A percentile compares a stretch with the other conserved stretches of the same genome.
Conservation (phyloP, 1,140 invertebrate species). For the Meloidogyne floridensis region DNA sequence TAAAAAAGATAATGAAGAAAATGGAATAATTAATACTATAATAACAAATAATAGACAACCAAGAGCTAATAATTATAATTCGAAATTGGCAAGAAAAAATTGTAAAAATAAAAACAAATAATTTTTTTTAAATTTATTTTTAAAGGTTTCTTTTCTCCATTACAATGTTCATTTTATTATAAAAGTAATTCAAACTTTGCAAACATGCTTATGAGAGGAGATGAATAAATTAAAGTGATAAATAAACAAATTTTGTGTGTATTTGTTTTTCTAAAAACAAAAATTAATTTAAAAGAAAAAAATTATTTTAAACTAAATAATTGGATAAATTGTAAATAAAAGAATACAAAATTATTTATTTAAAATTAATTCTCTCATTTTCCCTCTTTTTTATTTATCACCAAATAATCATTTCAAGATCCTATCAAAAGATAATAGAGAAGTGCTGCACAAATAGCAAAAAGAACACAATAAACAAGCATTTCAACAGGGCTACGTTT, state of each 20-base stretch:
- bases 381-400: neutral
- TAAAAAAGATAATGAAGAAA: neutral
- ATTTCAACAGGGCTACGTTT: conserved; percentile 40
- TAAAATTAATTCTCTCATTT: neutral
- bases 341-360: no score
- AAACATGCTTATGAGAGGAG: neutral
- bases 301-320: no score
- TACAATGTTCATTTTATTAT: conserved; percentile 41
- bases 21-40: neutral
- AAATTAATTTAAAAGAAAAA: no score
- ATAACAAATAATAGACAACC: neutral
- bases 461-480: conserved; percentile 47
- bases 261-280: no score
- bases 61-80: neutral
- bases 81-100: neutral
- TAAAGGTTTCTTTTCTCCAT: conserved; percentile 37
- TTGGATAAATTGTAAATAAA: no score
- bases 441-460: conserved; percentile 51
- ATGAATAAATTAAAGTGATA: conserved; percentile 4
- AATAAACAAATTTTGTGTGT: neutral
- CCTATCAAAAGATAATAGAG: conserved; percentile 58
- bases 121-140: neutral
- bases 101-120: neutral
- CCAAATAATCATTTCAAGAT: neutral
- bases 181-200: conserved; percentile 26